Conservation (phyloP, 64 coral and sea anemone genomes). For the Montipora foliosa region DNA sequence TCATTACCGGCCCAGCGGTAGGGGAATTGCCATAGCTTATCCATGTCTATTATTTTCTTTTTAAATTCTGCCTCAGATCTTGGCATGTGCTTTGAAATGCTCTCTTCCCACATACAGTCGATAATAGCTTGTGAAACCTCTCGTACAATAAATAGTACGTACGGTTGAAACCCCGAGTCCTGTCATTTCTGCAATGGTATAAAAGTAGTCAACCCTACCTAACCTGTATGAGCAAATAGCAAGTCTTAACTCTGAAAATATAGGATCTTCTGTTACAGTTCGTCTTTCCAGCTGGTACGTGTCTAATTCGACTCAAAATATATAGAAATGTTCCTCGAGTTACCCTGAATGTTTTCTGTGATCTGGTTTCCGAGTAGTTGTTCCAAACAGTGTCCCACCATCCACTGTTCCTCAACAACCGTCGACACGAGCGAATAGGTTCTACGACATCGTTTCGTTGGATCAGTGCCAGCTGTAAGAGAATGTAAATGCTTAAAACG, state of each 20-base stretch:
- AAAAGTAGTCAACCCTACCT: too few species aligned
- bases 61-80: too few species aligned
- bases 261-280: conserved; percentile 19
- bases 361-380: conserved; percentile 6
- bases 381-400: not conserved
- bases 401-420: conserved; percentile 4
- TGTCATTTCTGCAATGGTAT: too few species aligned
- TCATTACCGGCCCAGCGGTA: too few species aligned
- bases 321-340: conserved; percentile 12
- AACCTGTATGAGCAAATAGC: too few species aligned
- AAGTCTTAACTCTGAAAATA: not conserved
- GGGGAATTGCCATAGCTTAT: too few species aligned
- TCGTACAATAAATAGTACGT: too few species aligned
- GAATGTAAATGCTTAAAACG: not conserved
- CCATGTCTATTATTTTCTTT: too few species aligned
- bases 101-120: too few species aligned
- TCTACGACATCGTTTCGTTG: not conserved
- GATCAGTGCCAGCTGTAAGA: not conserved
- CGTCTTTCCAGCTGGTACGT: not conserved
- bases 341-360: conserved; percentile 38
- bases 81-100: too few species aligned
- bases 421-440: not conserved
- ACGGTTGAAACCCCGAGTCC: too few species aligned
- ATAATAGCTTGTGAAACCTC: too few species aligned
- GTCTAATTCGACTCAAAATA: not conserved